A percentile compares a stretch with the other conserved stretches of the same genome.
phyloP scores from a whole-genome alignment of 2,888 invertebrate species.

The Drosophila conformis region DNA sequence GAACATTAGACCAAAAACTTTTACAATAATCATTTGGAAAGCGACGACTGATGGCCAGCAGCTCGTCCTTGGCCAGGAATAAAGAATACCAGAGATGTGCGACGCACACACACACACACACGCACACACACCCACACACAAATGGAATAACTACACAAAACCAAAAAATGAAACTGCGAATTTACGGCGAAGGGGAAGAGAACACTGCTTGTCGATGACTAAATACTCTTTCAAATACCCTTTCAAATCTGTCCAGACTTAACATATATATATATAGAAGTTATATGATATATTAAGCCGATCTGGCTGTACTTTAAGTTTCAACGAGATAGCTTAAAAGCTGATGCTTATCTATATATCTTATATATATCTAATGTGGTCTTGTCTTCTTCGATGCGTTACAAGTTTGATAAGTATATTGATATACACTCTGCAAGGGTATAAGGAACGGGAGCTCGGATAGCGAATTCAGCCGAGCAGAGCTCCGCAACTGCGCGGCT shows the following conservation, averaged over 20 bases:
- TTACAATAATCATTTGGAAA: conserved; percentile 71
- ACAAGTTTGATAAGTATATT: not conserved
- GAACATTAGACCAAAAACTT: conserved; percentile 71
- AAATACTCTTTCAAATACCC: not conserved
- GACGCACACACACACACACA: conserved; percentile 24
- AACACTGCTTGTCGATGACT: not conserved
- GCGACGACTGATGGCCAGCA: conserved; percentile 47
- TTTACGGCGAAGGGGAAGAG: conserved; percentile 5
- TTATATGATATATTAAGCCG: not conserved
- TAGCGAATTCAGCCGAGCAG: conserved; percentile 68
- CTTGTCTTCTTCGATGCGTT: not conserved
- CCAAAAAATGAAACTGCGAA: conserved; percentile 29
- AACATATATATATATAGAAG: not conserved
- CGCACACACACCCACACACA: conserved; percentile 22
- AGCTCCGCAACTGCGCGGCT: conserved; percentile 73
- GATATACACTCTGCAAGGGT: not conserved
- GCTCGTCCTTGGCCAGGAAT: conserved; percentile 64
- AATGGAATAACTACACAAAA: conserved; percentile 48
- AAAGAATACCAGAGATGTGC: too few relatives aligned
- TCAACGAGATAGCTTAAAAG: not conserved
- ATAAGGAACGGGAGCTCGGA: conserved; percentile 42
- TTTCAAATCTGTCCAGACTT: not conserved
- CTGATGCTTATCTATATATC: not conserved
- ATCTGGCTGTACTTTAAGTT: not conserved
- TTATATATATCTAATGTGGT: not conserved